These are phyloP conservation scores for Taenioides sp. DNA, from an alignment of 2,797 vertebrate species.

Conservation along the genomic window DNA sequence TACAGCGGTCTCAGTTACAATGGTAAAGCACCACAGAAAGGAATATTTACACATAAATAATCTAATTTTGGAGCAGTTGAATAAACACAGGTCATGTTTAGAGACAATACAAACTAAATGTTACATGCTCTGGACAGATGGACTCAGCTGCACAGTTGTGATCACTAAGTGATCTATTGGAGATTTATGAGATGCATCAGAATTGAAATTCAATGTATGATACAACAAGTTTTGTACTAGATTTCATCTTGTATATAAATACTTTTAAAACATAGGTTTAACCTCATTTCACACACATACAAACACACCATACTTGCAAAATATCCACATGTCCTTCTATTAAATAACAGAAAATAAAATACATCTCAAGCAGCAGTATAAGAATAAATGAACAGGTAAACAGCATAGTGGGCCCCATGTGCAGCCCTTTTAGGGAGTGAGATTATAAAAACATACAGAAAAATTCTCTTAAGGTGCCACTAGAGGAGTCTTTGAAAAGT, in stretches of 20 bases:
- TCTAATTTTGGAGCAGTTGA: slow-evolving; percentile 42
- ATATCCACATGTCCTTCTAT: slow-evolving; percentile 34
- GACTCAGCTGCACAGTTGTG: slow-evolving; percentile 48
- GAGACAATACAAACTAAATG: slow-evolving; percentile 37
- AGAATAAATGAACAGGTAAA: slow-evolving; percentile 68
- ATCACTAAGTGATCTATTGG: slow-evolving; percentile 25
- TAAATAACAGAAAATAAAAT: slow-evolving; percentile 59
- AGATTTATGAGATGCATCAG: slow-evolving; percentile 23
- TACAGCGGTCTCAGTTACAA: slow-evolving; percentile 60
- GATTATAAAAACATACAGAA: slow-evolving; percentile 59
- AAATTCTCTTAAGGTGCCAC: slow-evolving; percentile 62
- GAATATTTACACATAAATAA: slow-evolving; percentile 62
- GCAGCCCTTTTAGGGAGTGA: slow-evolving; percentile 50
- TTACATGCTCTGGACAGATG: slow-evolving; percentile 54
- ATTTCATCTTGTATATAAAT: slow-evolving; percentile 71
- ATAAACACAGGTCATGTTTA: slow-evolving; percentile 36
- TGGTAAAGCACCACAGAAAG: slow-evolving; percentile 72
- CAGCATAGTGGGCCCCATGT: slow-evolving; percentile 51
- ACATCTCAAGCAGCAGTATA: slow-evolving; percentile 65
- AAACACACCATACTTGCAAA: slow-evolving; percentile 32
- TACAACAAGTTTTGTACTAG: slow-evolving; percentile 51
- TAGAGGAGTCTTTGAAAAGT: slow-evolving; percentile 59
- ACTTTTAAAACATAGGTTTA: slow-evolving; percentile 47
- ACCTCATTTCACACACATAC: slow-evolving; percentile 41
- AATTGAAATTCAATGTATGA: slow-evolving; percentile 38